Base-by-base conservation (phyloP, 2,888 invertebrate species). In the Melipona bicolor region DNA sequence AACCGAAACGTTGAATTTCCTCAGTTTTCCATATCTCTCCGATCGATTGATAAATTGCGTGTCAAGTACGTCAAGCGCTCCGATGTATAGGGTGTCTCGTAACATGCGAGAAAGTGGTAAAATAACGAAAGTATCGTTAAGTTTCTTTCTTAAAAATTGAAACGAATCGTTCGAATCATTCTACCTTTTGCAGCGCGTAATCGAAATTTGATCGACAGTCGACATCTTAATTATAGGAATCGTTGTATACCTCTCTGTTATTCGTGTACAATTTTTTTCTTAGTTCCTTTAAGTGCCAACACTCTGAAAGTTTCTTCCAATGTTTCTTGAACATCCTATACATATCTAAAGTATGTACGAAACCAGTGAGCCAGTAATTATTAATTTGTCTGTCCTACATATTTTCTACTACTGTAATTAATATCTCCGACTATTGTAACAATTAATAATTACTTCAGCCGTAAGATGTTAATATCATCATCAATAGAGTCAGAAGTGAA, bases 281-380 rank as follows among this genome's bases (percentile, higher is more conserved):
- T 24, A 17, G 1, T 24, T 19, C n/a, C 19, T 74, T 24, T 36
- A 17, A 17, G 24, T 32, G 50, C 49, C 24, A 56, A 21, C 4
- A 43, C 27, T 4, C 43, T 5, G 0, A 43, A 43, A 24, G 13
- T 27, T 49, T 32, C 21, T 50, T 17, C 27, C 49, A 54, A 19
- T 4, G 19, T 52, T 43, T 54, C 9, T 54, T 36, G 54, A 32
- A 24, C 43, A 62, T 49, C 54, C 65, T 65, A 21, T 54, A 54
- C 64, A 27, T n/a, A 5, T 50, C 21, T 15, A 62, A 62, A 21
- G 6, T 17, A 27, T 4, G 21, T 21, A 11, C 4, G 2, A 65
- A 56, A n/a, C 27, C 43, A 43, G 27, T 43, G n/a, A 49, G 62
- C 50, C 72, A 73, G 50, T 62, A 73, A 73, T 24, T 62, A 72